Evolutionary conservation across 2,888 invertebrate genomes (phyloP).

Genomic region (Lymantria dispar): DNA sequence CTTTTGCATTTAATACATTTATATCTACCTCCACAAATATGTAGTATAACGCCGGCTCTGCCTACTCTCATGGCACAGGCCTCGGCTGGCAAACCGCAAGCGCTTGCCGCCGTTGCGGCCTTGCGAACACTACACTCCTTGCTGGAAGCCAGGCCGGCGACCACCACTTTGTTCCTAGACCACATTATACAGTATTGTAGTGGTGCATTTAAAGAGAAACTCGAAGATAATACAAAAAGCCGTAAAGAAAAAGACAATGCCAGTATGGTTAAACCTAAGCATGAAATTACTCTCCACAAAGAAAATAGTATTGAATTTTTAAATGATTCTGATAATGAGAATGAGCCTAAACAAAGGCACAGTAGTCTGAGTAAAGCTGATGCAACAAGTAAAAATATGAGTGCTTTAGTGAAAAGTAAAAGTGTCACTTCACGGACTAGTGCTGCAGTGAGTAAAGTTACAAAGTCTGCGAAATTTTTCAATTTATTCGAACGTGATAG

Average conservation of each 20-base stretch:
- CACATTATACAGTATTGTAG: conserved; percentile 86
- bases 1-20: conserved; percentile 93
- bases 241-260: conserved; percentile 70
- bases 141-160: conserved; percentile 90
- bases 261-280: conserved; percentile 53
- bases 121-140: conserved; percentile 90
- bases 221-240: conserved; percentile 59
- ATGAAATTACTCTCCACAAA: conserved; percentile 45
- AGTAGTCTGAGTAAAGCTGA: conserved; percentile 72
- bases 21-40: conserved; percentile 93
- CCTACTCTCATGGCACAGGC: conserved; percentile 92
- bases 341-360: conserved; percentile 65
- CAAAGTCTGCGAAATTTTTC: conserved; percentile 72
- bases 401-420: conserved; percentile 73
- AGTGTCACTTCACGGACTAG: conserved; percentile 73
- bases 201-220: conserved; percentile 58
- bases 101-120: conserved; percentile 91
- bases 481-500: conserved; percentile 83
- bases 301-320: conserved; percentile 67
- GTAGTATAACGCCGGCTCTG: conserved; percentile 86
- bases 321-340: conserved; percentile 68
- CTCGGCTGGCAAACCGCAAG: conserved; percentile 89
- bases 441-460: conserved; percentile 66
- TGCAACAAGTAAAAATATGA: conserved; percentile 69
- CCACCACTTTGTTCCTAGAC: conserved; percentile 92